Base-by-base conservation (phyloP, 1,140 invertebrate genomes). In the Eciton burchellii region DNA sequence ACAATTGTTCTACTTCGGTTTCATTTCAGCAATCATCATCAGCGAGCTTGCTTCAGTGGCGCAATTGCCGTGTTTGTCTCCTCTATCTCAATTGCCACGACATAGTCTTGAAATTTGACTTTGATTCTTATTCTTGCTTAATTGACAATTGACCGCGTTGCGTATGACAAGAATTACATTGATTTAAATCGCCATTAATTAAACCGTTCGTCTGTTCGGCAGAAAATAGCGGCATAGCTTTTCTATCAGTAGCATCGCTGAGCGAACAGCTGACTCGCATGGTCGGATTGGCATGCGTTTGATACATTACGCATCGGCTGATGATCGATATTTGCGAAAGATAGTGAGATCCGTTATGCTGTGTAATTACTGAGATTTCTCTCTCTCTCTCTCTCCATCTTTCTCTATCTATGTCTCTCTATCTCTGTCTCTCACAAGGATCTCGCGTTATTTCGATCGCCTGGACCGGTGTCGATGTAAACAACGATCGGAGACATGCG, bases 201-300 rank as follows among this genome's bases (percentile, higher is more conserved):
- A n/a, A 24, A 12, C n/a, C n/a, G n/a, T n/a, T n/a, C n/a, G n/a
- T n/a, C n/a, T n/a, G n/a, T n/a, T n/a, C n/a, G n/a, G n/a, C n/a
- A n/a, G n/a, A n/a, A n/a, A n/a, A n/a, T n/a, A n/a, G n/a, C n/a
- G n/a, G n/a, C n/a, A n/a, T n/a, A n/a, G 12, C 11, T 47, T 45
- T 62, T 47, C 19, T 21, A 12, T 16, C 14, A 43, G 54, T 56
- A 66, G 35, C 35, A 84, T 26, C 54, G 49, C n/a, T 11, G 12
- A 54, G 16, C 12, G 43, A 85, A 85, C 84, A 86, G 84, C 84
- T 86, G 84, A 86, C 47, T 47, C n/a, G n/a, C n/a, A n/a, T n/a
- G n/a, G 56, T 73, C 54, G 29, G 11, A 60, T 21, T 21, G 11
- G 19, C 62, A 35, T 35, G 19, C n/a, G 57, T 21, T 12, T 43